Evolutionary conservation across 1,140 invertebrate species (phyloP), one percentile per base, ranked within the genome.

Genomic region (Drosophila nigrodunni): DNA sequence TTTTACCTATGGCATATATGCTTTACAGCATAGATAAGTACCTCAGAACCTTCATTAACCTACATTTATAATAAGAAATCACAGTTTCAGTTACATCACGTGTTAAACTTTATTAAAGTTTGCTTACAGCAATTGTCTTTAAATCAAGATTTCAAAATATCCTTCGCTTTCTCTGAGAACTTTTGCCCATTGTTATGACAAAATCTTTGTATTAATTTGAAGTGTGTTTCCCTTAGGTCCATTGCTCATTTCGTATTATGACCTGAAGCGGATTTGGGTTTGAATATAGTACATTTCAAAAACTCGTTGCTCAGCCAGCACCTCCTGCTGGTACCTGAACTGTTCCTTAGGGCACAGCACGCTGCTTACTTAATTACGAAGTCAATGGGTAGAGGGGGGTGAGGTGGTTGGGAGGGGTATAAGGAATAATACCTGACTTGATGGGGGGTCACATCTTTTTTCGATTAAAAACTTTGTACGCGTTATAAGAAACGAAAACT

Each of bases 401-500:
- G 18, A 35, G 15, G 6, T 35, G 15, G 46, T 7, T 2, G 46
- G 46, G 46, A 8, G 9, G 46, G 77, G 41, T 41, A 46, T 37
- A 30, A 59, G 25, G 25, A 25, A 61, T 52, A 69, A 60, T 47
- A 54, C 25, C 34, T 44, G 37, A 8, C 30, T 67, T 46, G 18
- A 9, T 47, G 50, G 25, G 25, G 43, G 59, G 72, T 79, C 79
- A 77, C 83, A 87, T 87, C 83, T 77, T 88, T 87, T 88, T 89
- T 89, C 85, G 80, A 88, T 88, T 88, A 88, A 88, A 87, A 88
- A 88, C 65, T 83, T 85, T 71, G 64, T 49, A 58, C 44, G 68
- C 73, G 57, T 65, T 60, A 49, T 44, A 41, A 65, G 60, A 47
- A 71, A 55, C n/a, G 64, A 60, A 73, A 73, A 39, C 39, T 67